Conservation (phyloP, 2,797 vertebrate genomes). For the Hypotaenidia philippensis region DNA sequence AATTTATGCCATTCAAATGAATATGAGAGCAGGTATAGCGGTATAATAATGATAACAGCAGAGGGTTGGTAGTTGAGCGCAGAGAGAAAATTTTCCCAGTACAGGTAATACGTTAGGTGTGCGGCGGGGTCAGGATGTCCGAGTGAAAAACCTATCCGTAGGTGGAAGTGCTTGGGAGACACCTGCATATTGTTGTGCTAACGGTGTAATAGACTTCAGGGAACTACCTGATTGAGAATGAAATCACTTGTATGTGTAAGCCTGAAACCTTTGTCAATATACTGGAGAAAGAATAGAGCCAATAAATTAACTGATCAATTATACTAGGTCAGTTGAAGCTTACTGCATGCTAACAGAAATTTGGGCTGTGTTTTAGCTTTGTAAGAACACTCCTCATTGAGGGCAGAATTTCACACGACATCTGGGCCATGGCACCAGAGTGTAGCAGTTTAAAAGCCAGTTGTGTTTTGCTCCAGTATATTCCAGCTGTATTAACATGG, state of each 20-base stretch:
- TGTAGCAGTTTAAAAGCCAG: not conserved
- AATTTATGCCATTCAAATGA: not conserved
- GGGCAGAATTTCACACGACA: not conserved
- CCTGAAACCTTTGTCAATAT: conserved; percentile 32
- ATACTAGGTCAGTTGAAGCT: not conserved
- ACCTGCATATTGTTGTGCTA: not conserved
- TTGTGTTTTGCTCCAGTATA: not conserved
- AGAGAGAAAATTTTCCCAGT: not conserved
- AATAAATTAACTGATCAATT: conserved; percentile 40
- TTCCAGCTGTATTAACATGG: not conserved
- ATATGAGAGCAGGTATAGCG: not conserved
- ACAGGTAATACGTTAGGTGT: not conserved
- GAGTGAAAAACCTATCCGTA: not conserved
- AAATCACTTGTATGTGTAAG: not conserved
- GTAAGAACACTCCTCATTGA: not conserved
- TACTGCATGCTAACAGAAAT: not conserved
- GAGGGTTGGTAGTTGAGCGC: not conserved
- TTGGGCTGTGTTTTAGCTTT: not conserved
- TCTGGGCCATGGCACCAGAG: not conserved
- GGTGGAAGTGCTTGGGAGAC: not conserved
- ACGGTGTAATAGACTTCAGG: conserved; percentile 28
- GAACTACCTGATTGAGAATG: not conserved
- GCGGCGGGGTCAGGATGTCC: not conserved
- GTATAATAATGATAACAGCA: not conserved
- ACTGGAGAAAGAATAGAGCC: conserved; percentile 1